Base-by-base conservation (phyloP, 1,140 invertebrate species). In the Cephus cinctus region DNA sequence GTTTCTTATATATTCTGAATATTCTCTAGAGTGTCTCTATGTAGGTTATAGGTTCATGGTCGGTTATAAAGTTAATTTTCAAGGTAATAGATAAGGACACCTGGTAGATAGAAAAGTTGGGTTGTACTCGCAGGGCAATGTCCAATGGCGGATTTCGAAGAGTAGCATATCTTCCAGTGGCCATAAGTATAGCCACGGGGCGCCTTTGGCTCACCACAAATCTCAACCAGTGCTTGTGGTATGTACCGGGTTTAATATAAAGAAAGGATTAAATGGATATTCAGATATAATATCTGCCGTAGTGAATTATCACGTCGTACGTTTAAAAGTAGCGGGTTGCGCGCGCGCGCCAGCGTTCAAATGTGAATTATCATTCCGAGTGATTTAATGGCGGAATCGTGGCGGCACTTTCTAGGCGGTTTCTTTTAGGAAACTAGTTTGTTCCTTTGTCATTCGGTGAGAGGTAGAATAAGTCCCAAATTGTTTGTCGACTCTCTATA, bases 201-300 rank as follows among this genome's bases (percentile, higher is more conserved):
- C 34, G 63, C 53, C 59, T 18, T 40, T 34, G 48, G 47, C 50
- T 48, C 41, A 44, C 47, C 54, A 63, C 64, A 63, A 71, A 69
- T 64, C 61, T 63, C 31, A 38, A 38, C 50, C 53, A 42, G 35
- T n/a, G n/a, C n/a, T n/a, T n/a, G n/a, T n/a, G n/a, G n/a, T n/a
- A n/a, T n/a, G n/a, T n/a, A 46, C 46, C 52, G 40, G n/a, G n/a
- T n/a, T n/a, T n/a, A n/a, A 61, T 57, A 61, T 51, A 64, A 68
- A 67, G 64, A 65, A 63, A 63, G 67, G 62, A 71, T 67, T 67
- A 61, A 63, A 32, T 52, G 58, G 46, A 56, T 57, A 63, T 62
- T 61, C 52, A 54, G 47, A 60, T 61, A 56, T 46, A 49, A 30
- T 56, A 65, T 67, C 54, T 54, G 57, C 52, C 52, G 54, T 57